phyloP scores from a whole-genome alignment of 1,140 invertebrate genomes.

The Ostrea denselamellosa region DNA sequence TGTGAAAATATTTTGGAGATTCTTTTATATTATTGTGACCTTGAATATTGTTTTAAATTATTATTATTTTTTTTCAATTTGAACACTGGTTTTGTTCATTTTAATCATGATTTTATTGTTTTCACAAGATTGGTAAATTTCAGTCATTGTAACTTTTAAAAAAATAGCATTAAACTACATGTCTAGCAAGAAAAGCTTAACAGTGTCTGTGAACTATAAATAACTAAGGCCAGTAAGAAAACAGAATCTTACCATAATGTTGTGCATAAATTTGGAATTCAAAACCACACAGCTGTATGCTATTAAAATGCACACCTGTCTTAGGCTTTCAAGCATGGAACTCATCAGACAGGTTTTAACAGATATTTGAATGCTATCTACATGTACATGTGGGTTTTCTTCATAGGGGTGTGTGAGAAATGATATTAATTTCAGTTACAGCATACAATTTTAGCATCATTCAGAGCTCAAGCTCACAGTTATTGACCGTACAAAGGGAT shows the following conservation, averaged over 20 bases:
- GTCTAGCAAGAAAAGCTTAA: background rate
- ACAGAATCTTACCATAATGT: background rate
- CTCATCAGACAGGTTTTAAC: background rate
- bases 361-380: constrained; percentile 7
- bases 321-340: constrained; percentile 24
- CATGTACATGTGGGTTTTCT: background rate
- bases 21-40: too few relatives aligned
- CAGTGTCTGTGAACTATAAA: background rate
- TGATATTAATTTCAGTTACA: too few relatives aligned
- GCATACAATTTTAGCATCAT: background rate
- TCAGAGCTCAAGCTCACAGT: background rate
- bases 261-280: constrained; percentile 38
- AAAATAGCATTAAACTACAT: too few relatives aligned
- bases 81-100: too few relatives aligned
- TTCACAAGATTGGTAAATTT: too few relatives aligned
- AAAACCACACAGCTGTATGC: constrained; percentile 39
- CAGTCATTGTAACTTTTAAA: too few relatives aligned
- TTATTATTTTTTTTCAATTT: too few relatives aligned
- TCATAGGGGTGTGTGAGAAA: too few relatives aligned
- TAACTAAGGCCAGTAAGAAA: constrained; percentile 12
- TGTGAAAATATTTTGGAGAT: too few relatives aligned
- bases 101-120: too few relatives aligned
- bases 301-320: constrained; percentile 32
- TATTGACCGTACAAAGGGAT: background rate
- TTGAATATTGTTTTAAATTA: too few relatives aligned